phyloP scores from a whole-genome alignment of 2,888 invertebrate species.

The Acrobasis suavella region DNA sequence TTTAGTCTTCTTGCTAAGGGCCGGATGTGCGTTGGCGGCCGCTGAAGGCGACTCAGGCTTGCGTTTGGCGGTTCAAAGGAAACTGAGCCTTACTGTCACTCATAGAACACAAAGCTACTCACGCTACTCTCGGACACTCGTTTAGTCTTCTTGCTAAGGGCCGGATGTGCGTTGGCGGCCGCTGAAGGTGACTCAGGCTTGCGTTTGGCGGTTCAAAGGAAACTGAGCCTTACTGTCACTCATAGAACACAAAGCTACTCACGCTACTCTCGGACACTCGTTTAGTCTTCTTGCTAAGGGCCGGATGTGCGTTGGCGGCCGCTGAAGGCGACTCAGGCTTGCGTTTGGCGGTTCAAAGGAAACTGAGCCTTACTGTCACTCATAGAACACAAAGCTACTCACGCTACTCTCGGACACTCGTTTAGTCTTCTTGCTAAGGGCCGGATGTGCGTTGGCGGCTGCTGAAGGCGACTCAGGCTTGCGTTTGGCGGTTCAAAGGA shows the following conservation, averaged over 20 bases:
- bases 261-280: conserved; percentile 72
- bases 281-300: conserved; percentile 61
- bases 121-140: conserved; percentile 72
- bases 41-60: conserved; percentile 48
- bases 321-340: conserved; percentile 55
- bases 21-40: conserved; percentile 37
- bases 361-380: no score
- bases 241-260: no score
- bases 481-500: conserved; percentile 43
- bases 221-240: no score
- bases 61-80: no score
- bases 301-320: conserved; percentile 39
- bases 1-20: conserved; percentile 61
- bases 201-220: conserved; percentile 44
- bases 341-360: conserved; percentile 42
- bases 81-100: no score
- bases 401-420: conserved; percentile 72
- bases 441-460: conserved; percentile 37
- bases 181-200: conserved; percentile 48
- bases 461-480: conserved; percentile 48
- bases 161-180: conserved; percentile 37
- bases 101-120: conserved; percentile 37
- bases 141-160: conserved; percentile 61
- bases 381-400: conserved; percentile 37
- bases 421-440: conserved; percentile 61